A percentile compares a stretch with the other conserved stretches of the same genome.
These are phyloP conservation scores for Phylloscopus trochilus DNA, from an alignment of 2,113 vertebrate species.

Conservation along the genomic window DNA sequence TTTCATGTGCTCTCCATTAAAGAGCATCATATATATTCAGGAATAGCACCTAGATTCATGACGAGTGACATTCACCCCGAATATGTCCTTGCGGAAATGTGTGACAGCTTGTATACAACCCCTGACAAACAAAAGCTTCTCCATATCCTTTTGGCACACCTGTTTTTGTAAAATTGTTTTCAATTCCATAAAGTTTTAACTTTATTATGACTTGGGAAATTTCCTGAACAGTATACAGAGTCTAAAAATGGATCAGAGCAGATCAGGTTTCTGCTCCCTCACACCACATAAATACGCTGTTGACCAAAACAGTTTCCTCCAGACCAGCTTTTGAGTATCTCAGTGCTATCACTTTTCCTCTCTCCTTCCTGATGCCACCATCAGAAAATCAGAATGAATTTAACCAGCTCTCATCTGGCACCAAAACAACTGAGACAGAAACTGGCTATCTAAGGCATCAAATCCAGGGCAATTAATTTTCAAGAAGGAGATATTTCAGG, in stretches of 20 bases:
- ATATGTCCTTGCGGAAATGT: not conserved
- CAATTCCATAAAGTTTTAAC: not conserved
- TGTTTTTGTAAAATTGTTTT: not conserved
- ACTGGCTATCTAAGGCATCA: not conserved
- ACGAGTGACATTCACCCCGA: not conserved
- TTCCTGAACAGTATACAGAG: accelerated
- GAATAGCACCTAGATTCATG: not conserved
- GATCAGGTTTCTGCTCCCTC: not conserved
- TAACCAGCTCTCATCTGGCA: not conserved
- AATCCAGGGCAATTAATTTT: not conserved
- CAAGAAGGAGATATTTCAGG: not conserved
- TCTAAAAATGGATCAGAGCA: not conserved
- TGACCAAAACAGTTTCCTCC: not conserved
- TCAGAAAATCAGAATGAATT: not conserved
- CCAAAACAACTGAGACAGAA: not conserved
- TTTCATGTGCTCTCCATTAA: not conserved
- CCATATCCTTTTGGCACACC: not conserved
- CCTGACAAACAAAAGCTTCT: not conserved
- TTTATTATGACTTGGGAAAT: not conserved
- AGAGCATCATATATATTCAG: not conserved
- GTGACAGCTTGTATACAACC: not conserved
- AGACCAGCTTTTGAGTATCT: not conserved
- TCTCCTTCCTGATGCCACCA: not conserved
- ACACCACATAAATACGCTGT: not conserved
- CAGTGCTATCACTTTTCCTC: not conserved